Evolutionary conservation across 2,113 vertebrate species (phyloP), one percentile per base, ranked within the genome.

Genomic region (Cervus canadensis): DNA sequence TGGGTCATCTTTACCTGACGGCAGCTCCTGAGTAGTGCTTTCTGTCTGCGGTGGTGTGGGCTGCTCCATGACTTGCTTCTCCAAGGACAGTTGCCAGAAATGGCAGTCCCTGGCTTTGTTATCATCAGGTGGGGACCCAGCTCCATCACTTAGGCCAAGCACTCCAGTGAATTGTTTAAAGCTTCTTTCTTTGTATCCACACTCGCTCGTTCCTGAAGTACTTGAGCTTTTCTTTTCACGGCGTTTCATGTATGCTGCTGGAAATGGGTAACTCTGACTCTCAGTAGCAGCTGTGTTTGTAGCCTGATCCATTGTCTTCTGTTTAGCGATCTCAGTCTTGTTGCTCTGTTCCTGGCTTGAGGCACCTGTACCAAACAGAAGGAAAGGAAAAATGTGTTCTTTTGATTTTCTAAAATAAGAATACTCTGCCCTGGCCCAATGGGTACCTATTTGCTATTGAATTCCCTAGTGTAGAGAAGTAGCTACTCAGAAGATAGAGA

Each of bases 291-390:
- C 89, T 33, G 10, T n/a, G 9, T 50, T 56, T 84, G 30, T 17
- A 96, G 83, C 71, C 64, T 83, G 3, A 28, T 57, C 60, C 28
- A 5, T 9, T 0, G 1, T 50, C 50, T 97, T 95, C 67, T 96
- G 78, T 91, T 91, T 85, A 64, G 8, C 1, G 3, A 19, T 60
- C 93, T 45, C 79, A 25, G 85, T 85, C 86, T 91, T 50, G 40
- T 52, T 67, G 12, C 30, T 92, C 60, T 90, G 92, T 57, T 97
- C 43, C 30, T 74, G 97, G 93, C n/a, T 56, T 40, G 95, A 87
- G 19, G 91, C 23, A 40, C 92, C 99, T 99, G 2, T 19, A 93
- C 67, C 54, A 97, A 98, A 97, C 2, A 97, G 14, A 96, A 96
- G 60, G 21, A 89, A 96, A 86, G 40, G n/a, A 97, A 54, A 97